Evolutionary conservation across 2,113 vertebrate genomes (phyloP).

Genomic region (Sylvilagus bachmani): DNA sequence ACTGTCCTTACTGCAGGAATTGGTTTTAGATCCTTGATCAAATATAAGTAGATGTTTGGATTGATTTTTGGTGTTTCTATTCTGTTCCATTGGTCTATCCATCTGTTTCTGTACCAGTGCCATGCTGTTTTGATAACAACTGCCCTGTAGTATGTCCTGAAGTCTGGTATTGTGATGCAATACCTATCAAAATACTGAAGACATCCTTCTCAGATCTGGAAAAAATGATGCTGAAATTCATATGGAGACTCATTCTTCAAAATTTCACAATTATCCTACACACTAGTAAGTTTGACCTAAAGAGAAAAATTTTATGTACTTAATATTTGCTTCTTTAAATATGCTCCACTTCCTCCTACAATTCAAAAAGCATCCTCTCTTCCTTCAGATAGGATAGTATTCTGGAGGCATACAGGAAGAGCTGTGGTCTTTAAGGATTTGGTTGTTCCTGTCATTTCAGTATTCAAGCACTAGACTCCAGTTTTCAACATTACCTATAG

Average conservation of each 20-base stretch:
- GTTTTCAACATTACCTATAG: neutral
- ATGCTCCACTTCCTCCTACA: constrained; percentile 4
- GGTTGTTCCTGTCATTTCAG: constrained; percentile 24
- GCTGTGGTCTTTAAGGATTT: neutral
- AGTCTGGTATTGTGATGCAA: too few species aligned
- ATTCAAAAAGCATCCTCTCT: neutral
- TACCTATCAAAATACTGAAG: too few species aligned
- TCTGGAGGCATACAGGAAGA: neutral
- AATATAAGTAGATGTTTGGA: too few species aligned
- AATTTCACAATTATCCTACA: constrained; percentile 37
- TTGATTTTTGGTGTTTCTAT: too few species aligned
- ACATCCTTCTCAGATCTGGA: too few species aligned
- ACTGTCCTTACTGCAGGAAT: too few species aligned
- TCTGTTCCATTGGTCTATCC: too few species aligned
- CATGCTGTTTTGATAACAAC: too few species aligned
- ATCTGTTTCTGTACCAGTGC: too few species aligned
- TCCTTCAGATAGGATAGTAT: neutral
- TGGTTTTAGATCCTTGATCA: too few species aligned
- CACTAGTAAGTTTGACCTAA: constrained; percentile 48
- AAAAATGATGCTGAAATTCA: too few species aligned
- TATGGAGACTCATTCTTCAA: constrained; percentile 52
- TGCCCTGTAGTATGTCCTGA: too few species aligned
- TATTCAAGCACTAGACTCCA: neutral
- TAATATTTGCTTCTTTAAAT: neutral
- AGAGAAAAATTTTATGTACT: neutral